A percentile compares a stretch with the other conserved stretches of the same genome.
Conservation (phyloP, 2,888 invertebrate species). For the Ceriagrion tenellum region DNA sequence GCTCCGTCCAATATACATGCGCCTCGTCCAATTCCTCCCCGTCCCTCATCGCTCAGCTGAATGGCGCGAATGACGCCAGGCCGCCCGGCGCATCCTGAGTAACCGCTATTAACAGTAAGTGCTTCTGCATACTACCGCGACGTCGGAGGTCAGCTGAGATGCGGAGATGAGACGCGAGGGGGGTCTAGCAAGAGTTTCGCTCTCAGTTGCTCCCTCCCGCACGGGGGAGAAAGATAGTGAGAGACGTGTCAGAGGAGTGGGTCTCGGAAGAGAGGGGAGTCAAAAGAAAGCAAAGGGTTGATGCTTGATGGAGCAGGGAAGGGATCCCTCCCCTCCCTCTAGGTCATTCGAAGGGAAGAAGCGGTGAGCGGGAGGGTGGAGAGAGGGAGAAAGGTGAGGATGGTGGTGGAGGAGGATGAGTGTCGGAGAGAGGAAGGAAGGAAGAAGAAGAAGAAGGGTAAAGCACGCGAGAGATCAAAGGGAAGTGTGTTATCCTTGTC, state of each 20-base stretch:
- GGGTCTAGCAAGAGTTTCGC: neutral
- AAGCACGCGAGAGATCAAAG: conserved; percentile 56
- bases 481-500: conserved; percentile 44
- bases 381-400: neutral
- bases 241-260: neutral
- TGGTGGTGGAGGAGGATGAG: neutral
- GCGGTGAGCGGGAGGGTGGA: neutral
- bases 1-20: no score
- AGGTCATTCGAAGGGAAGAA: neutral
- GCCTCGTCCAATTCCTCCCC: neutral
- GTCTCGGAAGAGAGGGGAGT: neutral
- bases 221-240: neutral
- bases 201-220: neutral
- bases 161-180: neutral
- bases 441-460: neutral
- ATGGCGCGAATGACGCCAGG: neutral
- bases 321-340: neutral
- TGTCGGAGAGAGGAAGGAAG: neutral
- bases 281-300: conserved; percentile 15
- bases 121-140: neutral
- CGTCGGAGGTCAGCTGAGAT: neutral
- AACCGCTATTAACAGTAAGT: neutral
- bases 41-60: neutral
- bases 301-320: conserved; percentile 7
- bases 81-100: neutral